Conservation (phyloP, 2,113 vertebrate species). For the Gallinago jamesoni region DNA sequence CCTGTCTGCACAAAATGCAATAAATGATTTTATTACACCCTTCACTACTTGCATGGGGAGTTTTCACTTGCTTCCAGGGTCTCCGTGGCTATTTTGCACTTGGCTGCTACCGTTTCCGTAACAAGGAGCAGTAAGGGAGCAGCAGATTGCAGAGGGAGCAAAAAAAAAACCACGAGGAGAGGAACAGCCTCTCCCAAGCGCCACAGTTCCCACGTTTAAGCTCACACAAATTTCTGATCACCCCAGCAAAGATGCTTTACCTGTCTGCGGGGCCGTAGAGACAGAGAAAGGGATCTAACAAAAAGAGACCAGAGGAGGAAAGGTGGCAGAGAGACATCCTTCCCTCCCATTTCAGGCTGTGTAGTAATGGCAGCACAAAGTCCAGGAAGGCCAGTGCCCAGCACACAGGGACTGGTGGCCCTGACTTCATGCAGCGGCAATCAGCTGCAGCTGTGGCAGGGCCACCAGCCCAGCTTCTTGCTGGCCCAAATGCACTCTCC, state of each 20-base stretch:
- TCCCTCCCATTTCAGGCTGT: too few relatives aligned
- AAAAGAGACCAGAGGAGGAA: not conserved
- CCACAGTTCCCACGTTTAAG: not conserved
- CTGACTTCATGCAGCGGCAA: accelerated
- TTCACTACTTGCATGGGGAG: slow-evolving; percentile 11
- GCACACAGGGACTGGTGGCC: not conserved
- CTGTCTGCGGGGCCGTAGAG: not conserved
- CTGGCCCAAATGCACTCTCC: not conserved
- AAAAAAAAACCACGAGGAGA: not conserved
- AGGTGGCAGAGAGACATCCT: not conserved
- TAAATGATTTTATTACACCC: slow-evolving; percentile 99
- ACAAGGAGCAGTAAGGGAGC: not conserved
- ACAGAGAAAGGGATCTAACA: not conserved
- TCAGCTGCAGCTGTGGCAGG: not conserved
- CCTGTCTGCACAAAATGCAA: slow-evolving; percentile 99
- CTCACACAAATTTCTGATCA: not conserved
- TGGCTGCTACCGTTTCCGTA: not conserved
- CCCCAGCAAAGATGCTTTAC: not conserved
- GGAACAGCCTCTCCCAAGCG: not conserved
- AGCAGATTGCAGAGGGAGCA: not conserved
- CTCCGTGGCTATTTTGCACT: not conserved
- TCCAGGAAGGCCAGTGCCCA: not conserved
- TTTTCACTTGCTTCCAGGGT: not conserved
- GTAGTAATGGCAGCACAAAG: accelerated
- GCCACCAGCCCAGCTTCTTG: accelerated